Evolutionary conservation across 2,888 invertebrate species (phyloP).

Genomic region (Hoplodrina ambigua): DNA sequence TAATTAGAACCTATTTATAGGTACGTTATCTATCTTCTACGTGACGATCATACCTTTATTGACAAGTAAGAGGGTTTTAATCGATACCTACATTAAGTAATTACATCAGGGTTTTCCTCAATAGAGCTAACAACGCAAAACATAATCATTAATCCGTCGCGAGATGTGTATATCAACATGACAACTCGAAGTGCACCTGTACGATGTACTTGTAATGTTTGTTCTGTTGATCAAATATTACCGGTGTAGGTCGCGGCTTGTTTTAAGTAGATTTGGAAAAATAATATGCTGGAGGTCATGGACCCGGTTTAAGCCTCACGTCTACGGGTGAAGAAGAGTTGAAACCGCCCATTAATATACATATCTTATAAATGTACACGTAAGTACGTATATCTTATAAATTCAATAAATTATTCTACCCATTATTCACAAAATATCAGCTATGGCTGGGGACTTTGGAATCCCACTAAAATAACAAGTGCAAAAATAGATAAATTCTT

Average conservation of each 20-base stretch:
- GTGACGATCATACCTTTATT: slow-evolving; percentile 14
- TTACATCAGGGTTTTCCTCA: slow-evolving; percentile 30
- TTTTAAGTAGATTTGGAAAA: slow-evolving; percentile 6
- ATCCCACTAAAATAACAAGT: too few species aligned
- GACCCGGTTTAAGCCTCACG: not conserved
- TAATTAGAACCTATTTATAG: not conserved
- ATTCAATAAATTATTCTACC: too few species aligned
- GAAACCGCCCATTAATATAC: too few species aligned
- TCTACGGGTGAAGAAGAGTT: too few species aligned
- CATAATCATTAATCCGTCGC: not conserved
- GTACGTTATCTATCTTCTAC: not conserved
- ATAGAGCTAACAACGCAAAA: not conserved
- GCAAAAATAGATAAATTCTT: too few species aligned
- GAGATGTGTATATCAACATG: not conserved
- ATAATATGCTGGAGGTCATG: not conserved
- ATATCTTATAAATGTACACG: too few species aligned
- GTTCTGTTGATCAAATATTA: slow-evolving; percentile 11
- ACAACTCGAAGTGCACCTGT: slow-evolving; percentile 17
- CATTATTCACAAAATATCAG: too few species aligned
- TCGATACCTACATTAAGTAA: slow-evolving; percentile 18
- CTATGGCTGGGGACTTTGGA: too few species aligned
- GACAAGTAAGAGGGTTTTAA: slow-evolving; percentile 12
- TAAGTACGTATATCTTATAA: too few species aligned
- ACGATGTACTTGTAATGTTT: slow-evolving; percentile 17
- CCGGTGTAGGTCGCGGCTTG: not conserved